Conservation (phyloP, 35 echinoderm and acorn worm species). For the Ptychodera flava region DNA sequence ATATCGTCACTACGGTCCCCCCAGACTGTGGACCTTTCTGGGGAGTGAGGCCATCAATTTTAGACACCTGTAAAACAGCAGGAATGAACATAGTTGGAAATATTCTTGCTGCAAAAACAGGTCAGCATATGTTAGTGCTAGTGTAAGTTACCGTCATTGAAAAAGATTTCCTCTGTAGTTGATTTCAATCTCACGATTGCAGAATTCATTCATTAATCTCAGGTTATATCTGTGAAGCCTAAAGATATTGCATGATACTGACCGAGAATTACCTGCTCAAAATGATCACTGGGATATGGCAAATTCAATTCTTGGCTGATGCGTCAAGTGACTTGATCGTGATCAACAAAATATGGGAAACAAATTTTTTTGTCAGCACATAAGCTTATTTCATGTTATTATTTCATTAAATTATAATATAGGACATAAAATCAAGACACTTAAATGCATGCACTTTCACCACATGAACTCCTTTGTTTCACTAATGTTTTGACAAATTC, state of each 20-base stretch:
- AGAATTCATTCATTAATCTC: no score
- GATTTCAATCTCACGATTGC: no score
- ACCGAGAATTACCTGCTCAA: no score
- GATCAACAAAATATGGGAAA: no score
- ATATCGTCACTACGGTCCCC: constrained; percentile 34
- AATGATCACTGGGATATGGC: neutral
- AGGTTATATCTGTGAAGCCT: no score
- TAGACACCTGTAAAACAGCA: constrained; percentile 23
- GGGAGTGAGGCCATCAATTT: constrained; percentile 16
- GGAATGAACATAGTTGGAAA: neutral
- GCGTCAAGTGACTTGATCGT: neutral
- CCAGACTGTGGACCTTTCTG: constrained; percentile 36
- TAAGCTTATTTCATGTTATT: no score
- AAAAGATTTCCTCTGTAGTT: no score
- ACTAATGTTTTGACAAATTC: neutral
- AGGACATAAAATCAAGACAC: no score
- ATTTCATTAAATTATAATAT: no score
- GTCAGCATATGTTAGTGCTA: neutral
- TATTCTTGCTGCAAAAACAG: neutral
- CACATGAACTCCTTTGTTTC: neutral
- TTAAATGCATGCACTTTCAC: no score
- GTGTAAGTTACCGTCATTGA: neutral
- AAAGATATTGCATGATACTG: no score
- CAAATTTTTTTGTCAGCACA: no score
- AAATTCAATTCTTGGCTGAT: neutral